These are phyloP conservation scores for Protophormia terraenovae DNA, from an alignment of 2,888 invertebrate species.

Conservation along the genomic window DNA sequence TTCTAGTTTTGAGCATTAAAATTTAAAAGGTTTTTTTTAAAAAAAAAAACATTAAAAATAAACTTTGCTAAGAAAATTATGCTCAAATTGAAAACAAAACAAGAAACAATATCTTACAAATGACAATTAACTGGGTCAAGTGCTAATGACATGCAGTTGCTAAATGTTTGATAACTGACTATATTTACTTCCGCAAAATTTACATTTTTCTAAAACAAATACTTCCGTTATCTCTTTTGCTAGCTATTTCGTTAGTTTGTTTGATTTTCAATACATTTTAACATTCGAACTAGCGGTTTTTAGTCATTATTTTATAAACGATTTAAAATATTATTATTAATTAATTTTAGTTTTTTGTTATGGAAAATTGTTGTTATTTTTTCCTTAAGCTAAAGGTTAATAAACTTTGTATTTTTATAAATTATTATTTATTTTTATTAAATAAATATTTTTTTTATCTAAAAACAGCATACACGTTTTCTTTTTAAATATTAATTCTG, in stretches of 20 bases:
- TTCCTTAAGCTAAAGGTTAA: slow-evolving; percentile 8
- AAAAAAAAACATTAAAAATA: too few relatives aligned
- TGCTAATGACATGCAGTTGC: neutral
- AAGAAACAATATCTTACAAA: neutral
- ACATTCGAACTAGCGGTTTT: neutral
- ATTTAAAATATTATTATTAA: neutral
- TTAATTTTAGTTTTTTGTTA: neutral
- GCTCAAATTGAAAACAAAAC: neutral
- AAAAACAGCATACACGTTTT: neutral
- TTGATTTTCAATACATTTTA: neutral
- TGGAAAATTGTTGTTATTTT: neutral
- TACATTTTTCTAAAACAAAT: slow-evolving; percentile 1
- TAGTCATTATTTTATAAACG: neutral
- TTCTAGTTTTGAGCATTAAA: neutral
- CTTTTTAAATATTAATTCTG: neutral
- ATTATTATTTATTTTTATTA: neutral
- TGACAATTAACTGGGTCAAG: slow-evolving; percentile 42
- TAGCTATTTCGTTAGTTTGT: neutral
- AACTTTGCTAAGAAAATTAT: neutral
- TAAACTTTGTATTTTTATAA: neutral
- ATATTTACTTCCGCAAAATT: slow-evolving; percentile 39
- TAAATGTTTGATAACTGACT: neutral
- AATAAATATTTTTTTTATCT: neutral
- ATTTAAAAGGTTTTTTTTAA: neutral
- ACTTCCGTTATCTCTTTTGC: slow-evolving; percentile 32